Conservation (phyloP, 2,888 invertebrate genomes). For the Drosophila ezoana region DNA sequence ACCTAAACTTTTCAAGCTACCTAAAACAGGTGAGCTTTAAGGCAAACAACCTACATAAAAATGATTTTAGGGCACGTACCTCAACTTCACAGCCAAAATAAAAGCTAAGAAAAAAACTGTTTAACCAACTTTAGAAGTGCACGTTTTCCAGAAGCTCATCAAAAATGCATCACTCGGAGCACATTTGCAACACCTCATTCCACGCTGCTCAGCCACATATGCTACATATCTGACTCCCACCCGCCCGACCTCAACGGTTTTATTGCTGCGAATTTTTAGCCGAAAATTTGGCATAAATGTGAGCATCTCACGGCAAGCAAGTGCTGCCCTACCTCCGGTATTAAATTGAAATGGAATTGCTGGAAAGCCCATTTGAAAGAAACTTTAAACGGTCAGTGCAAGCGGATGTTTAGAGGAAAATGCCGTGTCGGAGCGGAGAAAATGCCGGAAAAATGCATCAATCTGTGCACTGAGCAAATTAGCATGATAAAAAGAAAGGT, state of each 20-base stretch:
- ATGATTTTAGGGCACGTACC: constrained; percentile 12
- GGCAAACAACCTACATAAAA: constrained; percentile 9
- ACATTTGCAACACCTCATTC: constrained; percentile 40
- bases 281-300: constrained; percentile 44
- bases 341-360: constrained; percentile 44
- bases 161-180: constrained; percentile 52
- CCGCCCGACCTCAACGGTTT: neutral
- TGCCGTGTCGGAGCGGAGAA: neutral
- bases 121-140: constrained; percentile 19
- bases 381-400: constrained; percentile 40
- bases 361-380: constrained; percentile 44
- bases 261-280: constrained; percentile 14
- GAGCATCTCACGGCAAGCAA: constrained; percentile 5
- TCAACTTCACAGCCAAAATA: constrained; percentile 8
- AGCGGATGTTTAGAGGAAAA: constrained; percentile 48
- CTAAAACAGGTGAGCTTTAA: constrained; percentile 1
- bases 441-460: constrained; percentile 36
- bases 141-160: constrained; percentile 32
- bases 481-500: constrained; percentile 17
- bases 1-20: neutral
- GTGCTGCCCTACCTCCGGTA: neutral
- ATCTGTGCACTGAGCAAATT: constrained; percentile 40
- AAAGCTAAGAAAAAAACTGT: constrained; percentile 30
- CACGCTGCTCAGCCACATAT: constrained; percentile 8
- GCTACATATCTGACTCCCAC: constrained; percentile 9